Percentiles rank a stretch among this genome's conserved stretches.
Evolutionary conservation across 2,888 invertebrate species (phyloP).

Genomic region (Octonoba sinensis): DNA sequence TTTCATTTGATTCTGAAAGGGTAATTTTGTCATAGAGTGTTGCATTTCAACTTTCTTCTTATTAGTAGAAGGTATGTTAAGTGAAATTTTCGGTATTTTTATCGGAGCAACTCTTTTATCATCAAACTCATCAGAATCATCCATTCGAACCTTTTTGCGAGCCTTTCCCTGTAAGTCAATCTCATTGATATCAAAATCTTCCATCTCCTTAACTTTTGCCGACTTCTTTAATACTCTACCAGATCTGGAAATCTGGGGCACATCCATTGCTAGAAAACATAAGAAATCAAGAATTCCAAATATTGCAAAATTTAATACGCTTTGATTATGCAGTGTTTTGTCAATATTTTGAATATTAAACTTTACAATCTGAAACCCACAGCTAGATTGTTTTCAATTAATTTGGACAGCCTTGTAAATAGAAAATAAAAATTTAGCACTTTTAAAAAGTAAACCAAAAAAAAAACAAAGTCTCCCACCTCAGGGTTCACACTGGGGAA

Average conservation of each 20-base stretch:
- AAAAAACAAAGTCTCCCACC: too few relatives aligned
- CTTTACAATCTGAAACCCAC: too few relatives aligned
- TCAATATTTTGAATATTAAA: neutral
- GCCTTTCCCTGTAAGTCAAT: constrained; percentile 47
- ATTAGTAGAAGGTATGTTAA: constrained; percentile 13
- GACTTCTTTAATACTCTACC: constrained; percentile 94
- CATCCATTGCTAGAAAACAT: constrained; percentile 37
- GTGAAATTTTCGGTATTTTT: constrained; percentile 54
- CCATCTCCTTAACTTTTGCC: constrained; percentile 93
- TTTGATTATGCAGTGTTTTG: too few relatives aligned
- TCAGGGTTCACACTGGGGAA: too few relatives aligned
- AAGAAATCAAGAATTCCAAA: neutral
- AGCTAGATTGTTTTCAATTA: too few relatives aligned
- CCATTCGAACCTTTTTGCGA: constrained; percentile 32
- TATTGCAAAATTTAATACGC: neutral
- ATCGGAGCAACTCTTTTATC: constrained; percentile 59
- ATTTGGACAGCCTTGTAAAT: too few relatives aligned
- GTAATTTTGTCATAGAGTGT: constrained; percentile 6
- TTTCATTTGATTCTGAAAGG: constrained; percentile 22
- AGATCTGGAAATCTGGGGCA: constrained; percentile 84
- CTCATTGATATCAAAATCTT: constrained; percentile 74
- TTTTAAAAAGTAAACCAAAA: too few relatives aligned
- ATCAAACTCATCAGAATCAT: constrained; percentile 47
- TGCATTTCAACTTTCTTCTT: constrained; percentile 13
- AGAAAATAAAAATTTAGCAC: too few relatives aligned